Conservation (phyloP, 2,888 invertebrate species). For the Caenorhabditis sp. region DNA sequence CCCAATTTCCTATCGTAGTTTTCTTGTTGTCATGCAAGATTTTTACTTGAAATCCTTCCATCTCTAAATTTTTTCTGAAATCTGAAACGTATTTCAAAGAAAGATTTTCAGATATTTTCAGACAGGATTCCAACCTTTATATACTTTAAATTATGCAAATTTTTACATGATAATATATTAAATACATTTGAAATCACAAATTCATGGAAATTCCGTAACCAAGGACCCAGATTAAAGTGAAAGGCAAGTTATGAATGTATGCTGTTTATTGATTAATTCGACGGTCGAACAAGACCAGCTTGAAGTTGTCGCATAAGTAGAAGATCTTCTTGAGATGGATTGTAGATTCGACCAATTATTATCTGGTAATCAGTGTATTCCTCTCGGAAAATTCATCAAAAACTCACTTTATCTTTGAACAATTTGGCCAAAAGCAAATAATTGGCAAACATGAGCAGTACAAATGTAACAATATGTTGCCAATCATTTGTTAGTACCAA, state of each 20-base stretch:
- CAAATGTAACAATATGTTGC: constrained; percentile 88
- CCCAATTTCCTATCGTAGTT: constrained; percentile 7
- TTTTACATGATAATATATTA: no score
- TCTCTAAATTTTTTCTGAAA: neutral
- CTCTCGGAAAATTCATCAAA: no score
- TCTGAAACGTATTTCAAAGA: neutral
- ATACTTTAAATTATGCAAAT: no score
- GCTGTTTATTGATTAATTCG: neutral
- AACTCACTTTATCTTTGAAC: constrained; percentile 76
- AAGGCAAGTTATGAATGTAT: constrained; percentile 2
- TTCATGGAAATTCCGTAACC: neutral
- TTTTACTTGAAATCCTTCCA: neutral
- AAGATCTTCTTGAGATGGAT: constrained; percentile 64
- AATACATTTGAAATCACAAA: neutral
- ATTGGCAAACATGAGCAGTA: constrained; percentile 86
- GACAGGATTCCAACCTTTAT: neutral
- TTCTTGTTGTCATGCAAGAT: neutral
- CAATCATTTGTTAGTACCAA: constrained; percentile 85
- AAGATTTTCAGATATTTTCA: neutral
- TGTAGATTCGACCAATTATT: constrained; percentile 63
- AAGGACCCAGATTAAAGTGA: neutral
- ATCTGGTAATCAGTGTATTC: constrained; percentile 36
- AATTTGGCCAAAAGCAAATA: constrained; percentile 90
- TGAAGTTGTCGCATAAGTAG: constrained; percentile 56
- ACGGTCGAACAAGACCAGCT: constrained; percentile 11